Evolutionary conservation across 2,797 vertebrate species (phyloP).

Genomic region (Girardinus metallicus): DNA sequence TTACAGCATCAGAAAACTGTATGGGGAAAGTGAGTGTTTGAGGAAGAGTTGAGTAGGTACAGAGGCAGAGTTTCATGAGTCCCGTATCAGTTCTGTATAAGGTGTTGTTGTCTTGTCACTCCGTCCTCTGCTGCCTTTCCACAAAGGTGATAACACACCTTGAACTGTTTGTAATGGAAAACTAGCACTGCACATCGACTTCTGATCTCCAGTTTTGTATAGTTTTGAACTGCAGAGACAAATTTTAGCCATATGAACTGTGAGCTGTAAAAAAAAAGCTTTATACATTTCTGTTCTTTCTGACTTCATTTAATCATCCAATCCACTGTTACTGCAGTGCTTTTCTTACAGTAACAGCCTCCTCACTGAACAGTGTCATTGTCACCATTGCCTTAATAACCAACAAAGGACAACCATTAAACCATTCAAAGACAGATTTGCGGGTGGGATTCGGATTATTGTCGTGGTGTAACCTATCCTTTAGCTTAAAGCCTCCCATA

Average conservation of each 20-base stretch:
- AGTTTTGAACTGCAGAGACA: not conserved
- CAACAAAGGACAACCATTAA: not conserved
- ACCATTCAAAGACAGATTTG: not conserved
- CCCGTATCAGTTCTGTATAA: slow-evolving; percentile 12
- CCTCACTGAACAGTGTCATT: not conserved
- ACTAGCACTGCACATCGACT: not conserved
- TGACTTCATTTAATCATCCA: not conserved
- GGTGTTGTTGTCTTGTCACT: slow-evolving; percentile 9
- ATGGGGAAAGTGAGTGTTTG: not conserved
- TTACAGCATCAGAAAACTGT: slow-evolving; percentile 21
- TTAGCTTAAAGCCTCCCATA: not conserved
- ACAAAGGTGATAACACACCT: not conserved
- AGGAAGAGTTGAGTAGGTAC: slow-evolving; percentile 25
- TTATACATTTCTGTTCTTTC: not conserved
- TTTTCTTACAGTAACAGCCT: not conserved
- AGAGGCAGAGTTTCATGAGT: slow-evolving; percentile 11
- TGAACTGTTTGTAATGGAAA: not conserved
- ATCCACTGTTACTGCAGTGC: too few relatives aligned
- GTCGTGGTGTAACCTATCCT: too few relatives aligned
- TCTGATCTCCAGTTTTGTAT: not conserved
- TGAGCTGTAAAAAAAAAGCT: not conserved
- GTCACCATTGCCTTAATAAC: not conserved
- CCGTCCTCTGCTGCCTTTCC: not conserved
- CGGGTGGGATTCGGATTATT: not conserved
- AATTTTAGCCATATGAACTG: not conserved